Evolutionary conservation across 1,140 invertebrate species (phyloP), one percentile per base, ranked within the genome.

Genomic region (Trypoxylus dichotomus): DNA sequence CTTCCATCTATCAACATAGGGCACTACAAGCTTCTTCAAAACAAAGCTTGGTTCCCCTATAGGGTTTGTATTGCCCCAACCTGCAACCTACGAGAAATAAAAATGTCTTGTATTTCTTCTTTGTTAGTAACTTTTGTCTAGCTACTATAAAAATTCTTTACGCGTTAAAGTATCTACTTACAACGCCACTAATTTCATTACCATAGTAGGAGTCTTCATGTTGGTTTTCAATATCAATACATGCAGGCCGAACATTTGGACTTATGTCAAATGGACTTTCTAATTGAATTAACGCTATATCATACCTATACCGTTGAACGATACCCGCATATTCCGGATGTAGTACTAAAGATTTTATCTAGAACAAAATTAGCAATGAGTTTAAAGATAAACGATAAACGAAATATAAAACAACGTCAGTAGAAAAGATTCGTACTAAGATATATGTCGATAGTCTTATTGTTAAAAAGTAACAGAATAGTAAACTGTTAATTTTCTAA

Each of bases 281-380:
- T 19, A 89, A 78, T 0, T 85, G 79, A 0, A 89, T n/a, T 0
- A 89, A 58, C 6, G 83, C 81, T 79, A 84, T 83, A 78, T 86
- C 85, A 42, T 81, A 58, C 32, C 76, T 80, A 75, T 84, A 89
- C 78, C 88, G 88, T 1, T 83, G 82, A 0, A 79, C 80, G 0
- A 81, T 79, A 1, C 86, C 87, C 41, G 76, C 81, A 77, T 85
- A 88, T 0, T 29, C 27, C 1, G 80, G 74, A 41, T 78, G 79
- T 25, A 79, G 47, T 1, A n/a, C 8, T 5, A 80, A 74, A 13
- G 71, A 24, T 41, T 43, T 41, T 19, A 78, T 25, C 79, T 81
- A 27, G 0, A 71, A 72, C n/a, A 77, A 19, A 29, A 24, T 15
- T 42, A 24, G 25, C 32, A 37, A 37, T 37, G 10, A 37, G 10